Evolutionary conservation across 2,797 vertebrate species (phyloP).

Genomic region (Chelon auratus): DNA sequence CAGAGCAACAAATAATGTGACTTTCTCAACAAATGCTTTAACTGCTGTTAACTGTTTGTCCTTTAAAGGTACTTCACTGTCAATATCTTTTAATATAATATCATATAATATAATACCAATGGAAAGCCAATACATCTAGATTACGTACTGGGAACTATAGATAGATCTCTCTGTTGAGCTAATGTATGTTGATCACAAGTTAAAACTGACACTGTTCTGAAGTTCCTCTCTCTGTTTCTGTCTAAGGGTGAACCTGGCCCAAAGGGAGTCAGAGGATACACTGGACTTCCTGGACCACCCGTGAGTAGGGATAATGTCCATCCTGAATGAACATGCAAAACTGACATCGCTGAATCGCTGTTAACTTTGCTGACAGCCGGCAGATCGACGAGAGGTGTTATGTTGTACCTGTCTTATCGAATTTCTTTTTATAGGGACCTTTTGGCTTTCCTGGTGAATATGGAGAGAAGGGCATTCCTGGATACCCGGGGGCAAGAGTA

Average conservation of each 20-base stretch:
- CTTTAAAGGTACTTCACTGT: too few relatives aligned
- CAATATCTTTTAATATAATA: too few relatives aligned
- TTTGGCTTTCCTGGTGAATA: constrained; percentile 83
- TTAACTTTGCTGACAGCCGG: too few relatives aligned
- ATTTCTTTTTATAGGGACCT: constrained; percentile 77
- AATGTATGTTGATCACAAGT: not conserved
- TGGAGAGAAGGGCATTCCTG: constrained; percentile 93
- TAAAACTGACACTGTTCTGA: not conserved
- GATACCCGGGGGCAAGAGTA: constrained; percentile 93
- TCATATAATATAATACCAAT: too few relatives aligned
- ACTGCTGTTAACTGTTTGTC: too few relatives aligned
- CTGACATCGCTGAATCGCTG: not conserved
- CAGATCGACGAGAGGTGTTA: not conserved
- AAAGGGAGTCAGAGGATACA: constrained; percentile 82
- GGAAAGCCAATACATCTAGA: too few relatives aligned
- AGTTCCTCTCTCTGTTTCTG: constrained; percentile 15
- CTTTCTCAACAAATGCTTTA: too few relatives aligned
- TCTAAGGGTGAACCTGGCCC: constrained; percentile 88
- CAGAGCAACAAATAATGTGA: too few relatives aligned
- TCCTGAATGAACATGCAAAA: not conserved
- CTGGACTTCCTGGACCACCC: constrained; percentile 81
- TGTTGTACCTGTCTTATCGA: too few relatives aligned
- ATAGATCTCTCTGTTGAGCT: not conserved
- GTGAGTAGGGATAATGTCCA: constrained; percentile 76
- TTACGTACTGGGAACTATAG: not conserved